Conservation (phyloP, 2,113 vertebrate species). For the Periophthalmus modestus region DNA sequence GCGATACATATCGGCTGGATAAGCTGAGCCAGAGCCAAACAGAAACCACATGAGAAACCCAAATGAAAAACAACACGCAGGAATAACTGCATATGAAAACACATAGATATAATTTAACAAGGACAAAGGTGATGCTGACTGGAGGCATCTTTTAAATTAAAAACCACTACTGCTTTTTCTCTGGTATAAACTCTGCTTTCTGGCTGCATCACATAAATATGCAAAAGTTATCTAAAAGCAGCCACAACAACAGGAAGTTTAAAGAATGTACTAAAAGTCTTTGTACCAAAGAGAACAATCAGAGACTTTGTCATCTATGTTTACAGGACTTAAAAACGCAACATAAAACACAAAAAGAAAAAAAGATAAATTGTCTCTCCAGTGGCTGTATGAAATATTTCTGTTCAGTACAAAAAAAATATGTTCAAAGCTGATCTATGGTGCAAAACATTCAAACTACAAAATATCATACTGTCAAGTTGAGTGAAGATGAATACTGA, state of each 20-base stretch:
- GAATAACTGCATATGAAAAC: neutral
- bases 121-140: constrained; percentile 1
- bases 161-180: neutral
- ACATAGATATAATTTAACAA: neutral
- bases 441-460: neutral
- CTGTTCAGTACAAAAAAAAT: neutral
- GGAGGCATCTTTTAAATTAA: constrained; percentile 1
- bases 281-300: constrained; percentile 2
- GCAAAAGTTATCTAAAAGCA: neutral
- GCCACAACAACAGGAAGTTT: neutral
- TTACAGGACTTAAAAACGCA: neutral
- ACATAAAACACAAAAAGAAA: neutral
- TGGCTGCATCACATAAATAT: constrained; percentile 1
- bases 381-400: neutral
- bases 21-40: neutral
- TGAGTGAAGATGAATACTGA: neutral
- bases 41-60: neutral
- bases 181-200: neutral
- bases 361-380: neutral
- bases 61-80: neutral
- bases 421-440: neutral
- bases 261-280: neutral
- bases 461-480: neutral
- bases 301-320: neutral
- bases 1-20: constrained; percentile 30